Percentiles rank a stretch among this genome's conserved stretches.
Conservation (phyloP, 2,113 vertebrate genomes). For the Caranx melampygus region DNA sequence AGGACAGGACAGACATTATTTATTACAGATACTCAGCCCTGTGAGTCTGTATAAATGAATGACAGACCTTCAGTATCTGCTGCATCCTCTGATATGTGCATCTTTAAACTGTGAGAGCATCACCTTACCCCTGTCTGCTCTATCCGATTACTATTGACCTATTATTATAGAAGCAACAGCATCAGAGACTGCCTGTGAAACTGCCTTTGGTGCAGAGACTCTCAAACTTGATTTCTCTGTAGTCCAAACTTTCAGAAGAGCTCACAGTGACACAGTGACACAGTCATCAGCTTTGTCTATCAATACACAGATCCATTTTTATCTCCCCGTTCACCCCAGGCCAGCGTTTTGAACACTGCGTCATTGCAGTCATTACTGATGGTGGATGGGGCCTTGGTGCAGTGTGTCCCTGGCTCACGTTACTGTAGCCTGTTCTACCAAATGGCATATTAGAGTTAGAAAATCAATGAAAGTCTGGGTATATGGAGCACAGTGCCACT, state of each 20-base stretch:
- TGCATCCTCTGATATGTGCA: slow-evolving; percentile 28
- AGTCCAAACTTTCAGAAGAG: slow-evolving; percentile 24
- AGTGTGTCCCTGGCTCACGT: slow-evolving; percentile 60
- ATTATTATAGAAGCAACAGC: slow-evolving; percentile 15
- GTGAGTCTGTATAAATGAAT: slow-evolving; percentile 12
- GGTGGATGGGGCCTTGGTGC: slow-evolving; percentile 23
- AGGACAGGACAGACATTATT: not conserved
- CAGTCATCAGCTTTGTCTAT: slow-evolving; percentile 45
- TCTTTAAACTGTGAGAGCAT: slow-evolving; percentile 26
- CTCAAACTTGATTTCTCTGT: slow-evolving; percentile 18
- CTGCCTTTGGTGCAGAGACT: not conserved
- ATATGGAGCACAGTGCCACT: slow-evolving; percentile 54
- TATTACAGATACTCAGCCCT: not conserved
- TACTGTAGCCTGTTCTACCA: slow-evolving; percentile 53
- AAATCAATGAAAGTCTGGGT: slow-evolving; percentile 72
- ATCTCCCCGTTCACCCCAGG: slow-evolving; percentile 42
- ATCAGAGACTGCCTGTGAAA: slow-evolving; percentile 22
- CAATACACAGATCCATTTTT: slow-evolving; percentile 53
- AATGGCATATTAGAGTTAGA: slow-evolving; percentile 55
- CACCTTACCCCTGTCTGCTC: slow-evolving; percentile 30
- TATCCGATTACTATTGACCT: slow-evolving; percentile 64
- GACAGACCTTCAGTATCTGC: not conserved
- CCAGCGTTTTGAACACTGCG: slow-evolving; percentile 33
- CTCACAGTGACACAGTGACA: slow-evolving; percentile 45
- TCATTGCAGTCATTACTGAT: slow-evolving; percentile 36